These are phyloP conservation scores for Stratiomys singularior DNA, from an alignment of 2,888 invertebrate species.

Conservation along the genomic window DNA sequence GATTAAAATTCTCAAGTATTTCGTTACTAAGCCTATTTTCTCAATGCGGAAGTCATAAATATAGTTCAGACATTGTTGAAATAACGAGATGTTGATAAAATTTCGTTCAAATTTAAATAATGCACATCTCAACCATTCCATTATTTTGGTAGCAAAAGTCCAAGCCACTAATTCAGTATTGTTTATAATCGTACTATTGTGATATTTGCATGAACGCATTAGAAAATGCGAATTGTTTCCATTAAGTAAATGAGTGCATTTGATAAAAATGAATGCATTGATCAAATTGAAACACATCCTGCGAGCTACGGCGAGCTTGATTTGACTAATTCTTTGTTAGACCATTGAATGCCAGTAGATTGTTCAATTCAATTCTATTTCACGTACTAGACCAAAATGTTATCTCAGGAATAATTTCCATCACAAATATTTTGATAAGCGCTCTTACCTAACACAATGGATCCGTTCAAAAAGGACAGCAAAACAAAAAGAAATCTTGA, in stretches of 20 bases:
- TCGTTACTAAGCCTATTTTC: too few relatives aligned
- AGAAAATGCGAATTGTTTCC: not conserved
- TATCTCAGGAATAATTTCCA: slow-evolving; percentile 23
- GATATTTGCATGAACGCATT: slow-evolving; percentile 4
- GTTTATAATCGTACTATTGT: slow-evolving; percentile 7
- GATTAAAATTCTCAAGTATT: too few relatives aligned
- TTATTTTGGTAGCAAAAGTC: not conserved
- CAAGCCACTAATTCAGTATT: not conserved
- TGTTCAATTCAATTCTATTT: not conserved
- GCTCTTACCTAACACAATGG: not conserved
- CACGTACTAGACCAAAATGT: not conserved
- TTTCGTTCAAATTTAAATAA: too few relatives aligned
- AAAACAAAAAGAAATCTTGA: not conserved
- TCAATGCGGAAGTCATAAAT: too few relatives aligned
- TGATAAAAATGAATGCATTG: too few relatives aligned
- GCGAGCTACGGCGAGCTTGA: not conserved
- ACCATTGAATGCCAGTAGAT: not conserved
- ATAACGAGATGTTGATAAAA: too few relatives aligned
- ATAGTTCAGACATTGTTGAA: too few relatives aligned
- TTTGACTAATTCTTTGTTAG: too few relatives aligned
- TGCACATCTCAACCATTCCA: slow-evolving; percentile 6
- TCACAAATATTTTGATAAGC: slow-evolving; percentile 13
- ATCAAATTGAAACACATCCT: not conserved
- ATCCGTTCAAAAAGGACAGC: not conserved
- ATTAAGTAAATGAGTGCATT: not conserved